Base-by-base conservation (phyloP, 2,797 vertebrate genomes). In the Schizothorax lantsangensis region DNA sequence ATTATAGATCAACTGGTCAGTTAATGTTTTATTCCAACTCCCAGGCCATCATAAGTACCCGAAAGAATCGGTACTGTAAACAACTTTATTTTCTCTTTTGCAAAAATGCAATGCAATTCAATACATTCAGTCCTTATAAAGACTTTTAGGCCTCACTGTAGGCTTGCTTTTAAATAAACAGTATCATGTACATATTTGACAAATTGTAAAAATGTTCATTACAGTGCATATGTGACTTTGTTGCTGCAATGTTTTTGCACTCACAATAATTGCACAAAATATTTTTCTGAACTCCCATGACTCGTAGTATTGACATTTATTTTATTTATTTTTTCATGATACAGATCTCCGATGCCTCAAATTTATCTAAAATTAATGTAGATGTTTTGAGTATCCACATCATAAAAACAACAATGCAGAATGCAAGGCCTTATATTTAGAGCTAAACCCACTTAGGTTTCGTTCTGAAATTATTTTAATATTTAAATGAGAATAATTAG, bases 151-250 rank as follows among this genome's bases (percentile, higher is more conserved):
- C 23, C 49, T 19, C 21, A 33, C n/a, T 74, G 38, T 33, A 47
- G 57, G 40, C 57, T 79, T 84, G 45, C n/a, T 45, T 79, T 68
- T 68, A 64, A 64, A 66, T 74, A 19, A 49, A 68, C 23, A 71
- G 73, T 49, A 84, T 64, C 30, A 74, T 88, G 69, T 84, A 66
- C 36, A 81, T 77, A 74, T 84, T n/a, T 66, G 83, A 82, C 40
- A 66, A 59, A 47, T 19, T 81, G 83, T 73, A 12, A 69, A n/a
- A 57, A 69, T 40, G n/a, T 72, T 72, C 47, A 66, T 77, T 36
- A 59, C 45, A 47, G 78, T 52, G n/a, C 36, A 71, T 68, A 40
- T 59, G 26, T 38, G 17, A 38, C 11, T 59, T 77, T 62, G 17
- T 68, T 54, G 33, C 57, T 73, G 3, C 23, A 68, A 79, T 82